Evolutionary conservation across 2,113 vertebrate species (phyloP).

Genomic region (Hemiscyllium ocellatum): DNA sequence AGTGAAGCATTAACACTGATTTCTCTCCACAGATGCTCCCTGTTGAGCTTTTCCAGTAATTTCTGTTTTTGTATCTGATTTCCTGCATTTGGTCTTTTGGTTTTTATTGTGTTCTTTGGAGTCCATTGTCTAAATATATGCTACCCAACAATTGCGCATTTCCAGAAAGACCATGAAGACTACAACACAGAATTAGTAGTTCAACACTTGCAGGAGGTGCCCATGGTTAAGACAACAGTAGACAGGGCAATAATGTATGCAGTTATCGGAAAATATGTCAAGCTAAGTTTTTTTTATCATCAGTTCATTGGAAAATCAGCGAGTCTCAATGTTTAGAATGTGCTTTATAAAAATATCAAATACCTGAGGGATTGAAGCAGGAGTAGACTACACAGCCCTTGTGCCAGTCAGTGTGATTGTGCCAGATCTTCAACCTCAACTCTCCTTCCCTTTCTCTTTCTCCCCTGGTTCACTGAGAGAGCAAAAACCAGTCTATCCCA

Average conservation of each 20-base stretch:
- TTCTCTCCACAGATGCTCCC: too few relatives aligned
- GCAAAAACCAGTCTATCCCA: not conserved
- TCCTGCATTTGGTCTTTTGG: too few relatives aligned
- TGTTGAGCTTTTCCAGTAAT: too few relatives aligned
- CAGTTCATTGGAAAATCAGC: not conserved
- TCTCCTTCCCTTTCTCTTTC: not conserved
- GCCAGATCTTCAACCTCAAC: not conserved
- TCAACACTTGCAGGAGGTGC: not conserved
- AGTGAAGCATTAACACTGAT: too few relatives aligned
- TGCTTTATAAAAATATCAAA: not conserved
- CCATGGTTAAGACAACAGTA: not conserved
- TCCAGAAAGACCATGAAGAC: not conserved
- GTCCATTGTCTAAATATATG: not conserved
- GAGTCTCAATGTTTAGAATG: not conserved
- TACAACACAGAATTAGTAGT: not conserved
- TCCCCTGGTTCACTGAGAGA: not conserved
- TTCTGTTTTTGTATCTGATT: too few relatives aligned
- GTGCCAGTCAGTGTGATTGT: not conserved
- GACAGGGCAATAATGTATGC: not conserved
- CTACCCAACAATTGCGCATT: not conserved
- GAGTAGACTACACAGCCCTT: not conserved
- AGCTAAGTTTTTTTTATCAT: not conserved
- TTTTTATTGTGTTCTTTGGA: not conserved
- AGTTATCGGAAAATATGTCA: not conserved
- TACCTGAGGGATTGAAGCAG: not conserved